Percentiles rank a stretch among this genome's conserved stretches.
These are phyloP conservation scores for Corvus hawaiiensis DNA, from an alignment of 2,113 vertebrate species.

Conservation along the genomic window DNA sequence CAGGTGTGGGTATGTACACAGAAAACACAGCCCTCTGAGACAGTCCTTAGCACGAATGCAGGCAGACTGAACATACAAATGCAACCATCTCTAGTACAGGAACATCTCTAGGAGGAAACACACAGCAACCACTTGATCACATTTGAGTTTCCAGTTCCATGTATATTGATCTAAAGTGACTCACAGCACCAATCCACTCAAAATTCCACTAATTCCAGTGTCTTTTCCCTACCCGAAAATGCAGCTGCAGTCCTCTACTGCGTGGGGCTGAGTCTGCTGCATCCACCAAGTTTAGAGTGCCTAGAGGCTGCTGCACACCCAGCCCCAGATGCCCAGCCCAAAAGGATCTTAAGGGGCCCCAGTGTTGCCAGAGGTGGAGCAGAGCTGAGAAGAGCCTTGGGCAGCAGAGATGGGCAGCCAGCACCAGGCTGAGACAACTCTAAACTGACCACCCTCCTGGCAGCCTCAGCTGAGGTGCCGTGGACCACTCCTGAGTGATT, in stretches of 20 bases:
- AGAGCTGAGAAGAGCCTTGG: neutral
- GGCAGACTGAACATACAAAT: neutral
- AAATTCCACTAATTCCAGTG: neutral
- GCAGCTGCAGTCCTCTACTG: rapidly evolving
- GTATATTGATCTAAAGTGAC: neutral
- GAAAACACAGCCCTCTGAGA: neutral
- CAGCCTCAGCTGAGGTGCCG: neutral
- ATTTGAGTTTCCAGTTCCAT: neutral
- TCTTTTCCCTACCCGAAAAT: neutral
- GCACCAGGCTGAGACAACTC: neutral
- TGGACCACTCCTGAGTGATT: neutral
- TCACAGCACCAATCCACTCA: neutral
- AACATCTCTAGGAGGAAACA: neutral
- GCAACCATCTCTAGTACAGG: neutral
- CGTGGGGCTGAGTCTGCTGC: neutral
- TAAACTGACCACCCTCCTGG: neutral
- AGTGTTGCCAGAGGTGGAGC: neutral
- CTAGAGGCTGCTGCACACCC: neutral
- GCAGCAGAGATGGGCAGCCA: neutral
- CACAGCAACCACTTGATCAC: neutral
- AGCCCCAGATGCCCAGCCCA: rapidly evolving
- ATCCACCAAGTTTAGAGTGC: neutral
- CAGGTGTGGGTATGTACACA: neutral
- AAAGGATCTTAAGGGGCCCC: no score
- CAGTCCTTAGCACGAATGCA: rapidly evolving